A percentile compares a stretch with the other conserved stretches of the same genome.
phyloP scores from a whole-genome alignment of 2,113 vertebrate genomes.

The Zeus faber region DNA sequence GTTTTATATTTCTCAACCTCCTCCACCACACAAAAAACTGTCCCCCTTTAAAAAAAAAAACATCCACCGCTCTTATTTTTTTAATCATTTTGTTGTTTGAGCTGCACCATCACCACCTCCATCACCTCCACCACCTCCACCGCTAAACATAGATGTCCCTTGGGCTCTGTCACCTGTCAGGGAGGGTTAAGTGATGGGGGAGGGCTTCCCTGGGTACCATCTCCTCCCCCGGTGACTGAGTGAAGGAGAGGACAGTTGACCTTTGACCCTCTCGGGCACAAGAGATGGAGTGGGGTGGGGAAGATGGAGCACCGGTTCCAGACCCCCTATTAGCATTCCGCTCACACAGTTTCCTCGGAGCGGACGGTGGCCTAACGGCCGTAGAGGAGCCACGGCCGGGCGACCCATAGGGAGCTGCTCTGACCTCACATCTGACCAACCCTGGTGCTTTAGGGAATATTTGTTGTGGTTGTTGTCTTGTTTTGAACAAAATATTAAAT shows the following conservation, averaged over 20 bases:
- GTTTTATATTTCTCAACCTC: slow-evolving; percentile 25
- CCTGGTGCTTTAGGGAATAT: too few relatives aligned
- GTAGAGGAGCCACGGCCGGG: slow-evolving; percentile 22
- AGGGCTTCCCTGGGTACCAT: slow-evolving; percentile 58
- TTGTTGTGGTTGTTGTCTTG: too few relatives aligned
- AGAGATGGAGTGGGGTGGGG: too few relatives aligned
- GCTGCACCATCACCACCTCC: slow-evolving; percentile 1
- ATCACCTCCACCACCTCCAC: slow-evolving; percentile 1
- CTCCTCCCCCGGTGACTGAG: slow-evolving; percentile 49
- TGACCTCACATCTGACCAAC: too few relatives aligned
- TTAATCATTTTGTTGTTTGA: slow-evolving; percentile 23
- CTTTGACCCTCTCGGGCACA: slow-evolving; percentile 60
- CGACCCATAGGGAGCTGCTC: slow-evolving; percentile 40
- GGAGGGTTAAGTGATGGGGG: slow-evolving; percentile 54
- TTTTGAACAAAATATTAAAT: too few relatives aligned
- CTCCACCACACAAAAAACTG: slow-evolving; percentile 24
- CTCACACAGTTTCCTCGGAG: slow-evolving; percentile 45
- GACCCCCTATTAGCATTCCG: slow-evolving; percentile 52
- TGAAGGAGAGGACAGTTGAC: slow-evolving; percentile 49
- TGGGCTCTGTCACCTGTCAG: slow-evolving; percentile 40
- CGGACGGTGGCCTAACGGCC: too few relatives aligned
- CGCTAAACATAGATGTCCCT: slow-evolving; percentile 44
- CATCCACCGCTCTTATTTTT: too few relatives aligned
- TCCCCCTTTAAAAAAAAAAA: slow-evolving; percentile 5
- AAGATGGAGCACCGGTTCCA: slow-evolving; percentile 49